Conservation (phyloP, 2,888 invertebrate genomes). For the Anticlea derivata region DNA sequence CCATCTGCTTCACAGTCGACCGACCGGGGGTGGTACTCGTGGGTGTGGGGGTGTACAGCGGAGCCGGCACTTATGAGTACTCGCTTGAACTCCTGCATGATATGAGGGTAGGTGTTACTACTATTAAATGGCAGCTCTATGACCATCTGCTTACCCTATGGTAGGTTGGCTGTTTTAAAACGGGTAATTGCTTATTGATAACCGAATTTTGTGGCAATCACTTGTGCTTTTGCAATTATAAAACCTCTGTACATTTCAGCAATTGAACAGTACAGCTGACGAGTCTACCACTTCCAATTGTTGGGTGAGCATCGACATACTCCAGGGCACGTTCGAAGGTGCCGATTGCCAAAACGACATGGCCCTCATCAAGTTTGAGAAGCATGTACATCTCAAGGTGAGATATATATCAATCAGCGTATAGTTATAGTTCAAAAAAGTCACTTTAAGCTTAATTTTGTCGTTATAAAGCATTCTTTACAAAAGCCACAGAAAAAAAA, state of each 20-base stretch:
- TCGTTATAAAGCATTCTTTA: too few relatives aligned
- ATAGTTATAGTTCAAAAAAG: too few relatives aligned
- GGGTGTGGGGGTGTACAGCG: slow-evolving; percentile 95
- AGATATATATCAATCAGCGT: slow-evolving; percentile 2
- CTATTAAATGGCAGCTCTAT: neutral
- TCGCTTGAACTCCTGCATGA: slow-evolving; percentile 94
- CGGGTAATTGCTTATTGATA: too few relatives aligned
- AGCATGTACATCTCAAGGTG: slow-evolving; percentile 93
- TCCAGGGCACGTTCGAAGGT: slow-evolving; percentile 92
- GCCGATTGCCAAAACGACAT: slow-evolving; percentile 95
- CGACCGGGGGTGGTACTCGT: slow-evolving; percentile 93
- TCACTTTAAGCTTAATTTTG: too few relatives aligned
- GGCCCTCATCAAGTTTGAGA: slow-evolving; percentile 95
- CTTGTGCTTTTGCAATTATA: too few relatives aligned
- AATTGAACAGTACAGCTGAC: slow-evolving; percentile 73
- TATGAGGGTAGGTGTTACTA: slow-evolving; percentile 50
- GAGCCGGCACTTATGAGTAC: slow-evolving; percentile 94
- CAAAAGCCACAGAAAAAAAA: too few relatives aligned
- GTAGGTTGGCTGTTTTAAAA: too few relatives aligned
- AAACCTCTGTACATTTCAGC: slow-evolving; percentile 36
- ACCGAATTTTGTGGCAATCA: too few relatives aligned
- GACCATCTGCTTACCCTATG: neutral
- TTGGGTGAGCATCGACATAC: slow-evolving; percentile 94
- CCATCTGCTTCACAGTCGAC: slow-evolving; percentile 97
- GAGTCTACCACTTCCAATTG: slow-evolving; percentile 85